Percentiles rank a stretch among this genome's conserved stretches.
These are phyloP conservation scores for Crotalus tigris DNA, from an alignment of 2,113 vertebrate species.

Conservation along the genomic window DNA sequence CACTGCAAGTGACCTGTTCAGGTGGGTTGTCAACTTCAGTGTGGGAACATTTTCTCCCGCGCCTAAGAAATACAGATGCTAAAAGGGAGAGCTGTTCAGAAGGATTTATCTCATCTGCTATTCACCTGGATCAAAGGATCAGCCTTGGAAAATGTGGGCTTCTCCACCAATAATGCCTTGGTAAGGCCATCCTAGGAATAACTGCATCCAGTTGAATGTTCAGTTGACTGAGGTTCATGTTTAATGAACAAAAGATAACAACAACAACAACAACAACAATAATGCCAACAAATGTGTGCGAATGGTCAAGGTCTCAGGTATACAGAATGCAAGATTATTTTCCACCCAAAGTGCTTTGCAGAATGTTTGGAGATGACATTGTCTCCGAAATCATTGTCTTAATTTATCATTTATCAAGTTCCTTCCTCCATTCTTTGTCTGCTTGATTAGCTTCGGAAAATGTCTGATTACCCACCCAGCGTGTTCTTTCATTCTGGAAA, in stretches of 20 bases:
- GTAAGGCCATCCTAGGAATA: too few species aligned
- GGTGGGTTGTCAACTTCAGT: too few species aligned
- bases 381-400: not conserved
- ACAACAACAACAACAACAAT: too few species aligned
- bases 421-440: constrained; percentile 22
- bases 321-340: not conserved
- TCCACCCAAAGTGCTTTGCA: not conserved
- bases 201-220: too few species aligned
- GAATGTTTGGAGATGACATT: not conserved
- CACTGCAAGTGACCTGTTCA: not conserved
- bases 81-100: not conserved
- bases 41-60: too few species aligned
- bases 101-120: not conserved
- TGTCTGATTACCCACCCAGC: not conserved
- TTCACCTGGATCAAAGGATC: not conserved
- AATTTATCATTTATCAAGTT: constrained; percentile 12
- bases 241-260: too few species aligned
- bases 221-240: too few species aligned
- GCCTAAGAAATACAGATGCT: too few species aligned
- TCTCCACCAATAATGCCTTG: not conserved
- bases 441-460: not conserved
- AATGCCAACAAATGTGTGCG: not conserved
- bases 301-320: not conserved
- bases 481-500: not conserved
- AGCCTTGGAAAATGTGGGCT: not conserved